phyloP scores from a whole-genome alignment of 2,888 invertebrate species.

The Carcina quercana region DNA sequence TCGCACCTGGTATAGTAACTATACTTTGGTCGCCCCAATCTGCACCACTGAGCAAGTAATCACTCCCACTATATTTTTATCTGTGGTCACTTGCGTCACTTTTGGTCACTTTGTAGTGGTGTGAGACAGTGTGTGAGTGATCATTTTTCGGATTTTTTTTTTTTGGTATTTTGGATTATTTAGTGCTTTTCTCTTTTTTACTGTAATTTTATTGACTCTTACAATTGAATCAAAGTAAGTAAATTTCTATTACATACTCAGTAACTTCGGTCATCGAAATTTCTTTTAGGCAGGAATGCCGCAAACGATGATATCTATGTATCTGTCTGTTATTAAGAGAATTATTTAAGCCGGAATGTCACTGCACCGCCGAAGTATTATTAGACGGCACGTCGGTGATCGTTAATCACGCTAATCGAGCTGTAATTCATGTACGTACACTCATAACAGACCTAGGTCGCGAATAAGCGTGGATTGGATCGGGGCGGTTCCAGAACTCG shows the following conservation, averaged over 20 bases:
- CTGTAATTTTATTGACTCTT: too few relatives aligned
- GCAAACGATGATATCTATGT: constrained; percentile 49
- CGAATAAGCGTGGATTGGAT: constrained; percentile 3
- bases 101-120: too few relatives aligned
- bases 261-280: too few relatives aligned
- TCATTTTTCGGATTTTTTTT: background rate
- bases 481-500: background rate
- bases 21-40: too few relatives aligned
- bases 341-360: constrained; percentile 26
- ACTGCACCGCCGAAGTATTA: constrained; percentile 24
- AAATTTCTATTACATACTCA: too few relatives aligned
- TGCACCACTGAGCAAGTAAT: too few relatives aligned
- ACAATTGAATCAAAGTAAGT: too few relatives aligned
- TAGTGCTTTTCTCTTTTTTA: constrained; percentile 14
- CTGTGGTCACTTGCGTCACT: too few relatives aligned
- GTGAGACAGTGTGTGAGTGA: too few relatives aligned
- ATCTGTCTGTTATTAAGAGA: constrained; percentile 35
- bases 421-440: background rate
- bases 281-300: too few relatives aligned
- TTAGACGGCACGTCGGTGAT: constrained; percentile 27
- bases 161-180: background rate
- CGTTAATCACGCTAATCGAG: constrained; percentile 3
- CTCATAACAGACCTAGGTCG: background rate
- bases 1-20: too few relatives aligned
- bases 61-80: too few relatives aligned